phyloP scores from a whole-genome alignment of 2,797 vertebrate species.

The Acanthurus leucopareius region DNA sequence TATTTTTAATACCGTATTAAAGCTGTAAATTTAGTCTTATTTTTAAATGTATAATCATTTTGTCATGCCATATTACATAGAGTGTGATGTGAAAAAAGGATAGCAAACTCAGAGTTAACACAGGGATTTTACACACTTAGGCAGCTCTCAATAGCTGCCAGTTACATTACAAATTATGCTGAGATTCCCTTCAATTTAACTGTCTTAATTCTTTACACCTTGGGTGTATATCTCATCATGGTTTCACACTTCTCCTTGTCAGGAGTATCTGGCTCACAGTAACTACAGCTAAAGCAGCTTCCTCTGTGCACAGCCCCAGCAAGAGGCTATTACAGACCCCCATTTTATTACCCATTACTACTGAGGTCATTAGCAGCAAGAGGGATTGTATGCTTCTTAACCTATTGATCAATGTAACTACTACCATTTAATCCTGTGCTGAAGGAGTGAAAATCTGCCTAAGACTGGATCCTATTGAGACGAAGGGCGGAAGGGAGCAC shows the following conservation, averaged over 20 bases:
- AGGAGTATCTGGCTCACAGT: constrained; percentile 61
- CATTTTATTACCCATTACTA: constrained; percentile 99
- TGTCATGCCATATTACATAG: constrained; percentile 53
- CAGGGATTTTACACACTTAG: constrained; percentile 48
- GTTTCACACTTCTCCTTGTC: constrained; percentile 67
- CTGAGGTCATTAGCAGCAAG: constrained; percentile 99
- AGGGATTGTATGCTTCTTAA: constrained; percentile 98
- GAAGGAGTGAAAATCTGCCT: constrained; percentile 95
- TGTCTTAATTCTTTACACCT: constrained; percentile 64
- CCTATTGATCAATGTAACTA: constrained; percentile 99
- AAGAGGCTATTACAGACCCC: constrained; percentile 93
- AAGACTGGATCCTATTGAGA: constrained; percentile 80
- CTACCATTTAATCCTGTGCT: constrained; percentile 99
- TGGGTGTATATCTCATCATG: constrained; percentile 63
- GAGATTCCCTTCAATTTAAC: constrained; percentile 53
- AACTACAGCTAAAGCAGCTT: constrained; percentile 86
- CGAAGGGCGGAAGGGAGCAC: constrained; percentile 79
- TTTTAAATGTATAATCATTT: constrained; percentile 64
- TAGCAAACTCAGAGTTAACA: constrained; percentile 41
- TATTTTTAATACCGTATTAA: constrained; percentile 56
- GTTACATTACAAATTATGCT: constrained; percentile 56
- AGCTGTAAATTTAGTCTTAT: constrained; percentile 62
- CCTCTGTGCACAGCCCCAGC: constrained; percentile 84
- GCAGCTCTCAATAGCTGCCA: constrained; percentile 47
- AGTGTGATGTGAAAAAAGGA: constrained; percentile 23